A percentile compares a stretch with the other conserved stretches of the same genome.
These are phyloP conservation scores for Limosa lapponica DNA, from an alignment of 2,797 vertebrate species.

Conservation along the genomic window DNA sequence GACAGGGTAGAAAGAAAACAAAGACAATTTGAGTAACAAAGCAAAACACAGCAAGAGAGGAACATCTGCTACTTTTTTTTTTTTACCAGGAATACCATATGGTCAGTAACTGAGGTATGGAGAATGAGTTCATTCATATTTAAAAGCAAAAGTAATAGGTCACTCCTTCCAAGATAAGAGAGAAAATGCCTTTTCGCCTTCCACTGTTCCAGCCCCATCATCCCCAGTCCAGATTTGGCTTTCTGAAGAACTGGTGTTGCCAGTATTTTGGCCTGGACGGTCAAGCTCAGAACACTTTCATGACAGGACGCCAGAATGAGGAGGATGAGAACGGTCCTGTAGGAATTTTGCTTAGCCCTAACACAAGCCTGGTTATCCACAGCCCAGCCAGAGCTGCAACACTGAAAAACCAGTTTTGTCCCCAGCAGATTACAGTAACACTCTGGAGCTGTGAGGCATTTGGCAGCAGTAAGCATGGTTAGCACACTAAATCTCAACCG, in stretches of 20 bases:
- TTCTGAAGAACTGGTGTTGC: background rate
- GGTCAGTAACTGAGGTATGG: constrained; percentile 30
- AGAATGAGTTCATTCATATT: constrained; percentile 42
- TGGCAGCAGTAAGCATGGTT: background rate
- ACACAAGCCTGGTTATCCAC: background rate
- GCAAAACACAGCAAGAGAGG: background rate
- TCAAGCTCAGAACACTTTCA: background rate
- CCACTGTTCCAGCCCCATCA: background rate
- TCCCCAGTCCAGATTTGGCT: background rate
- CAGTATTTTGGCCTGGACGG: background rate
- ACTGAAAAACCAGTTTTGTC: background rate
- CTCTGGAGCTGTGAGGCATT: background rate
- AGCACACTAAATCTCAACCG: background rate
- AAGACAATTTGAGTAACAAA: constrained; percentile 35
- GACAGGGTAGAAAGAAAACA: constrained; percentile 15
- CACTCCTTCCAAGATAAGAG: constrained; percentile 3
- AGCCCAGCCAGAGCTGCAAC: background rate
- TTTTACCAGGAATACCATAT: constrained; percentile 58
- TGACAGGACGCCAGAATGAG: background rate
- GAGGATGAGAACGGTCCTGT: background rate
- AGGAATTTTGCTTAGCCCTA: background rate
- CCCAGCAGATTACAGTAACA: background rate
- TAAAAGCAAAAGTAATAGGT: constrained; percentile 35
- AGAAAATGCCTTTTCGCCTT: background rate
- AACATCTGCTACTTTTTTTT: constrained; percentile 65